Percentiles rank a stretch among this genome's conserved stretches.
Conservation (phyloP, 2,113 vertebrate genomes). For the Eulacestoma nigropectus region DNA sequence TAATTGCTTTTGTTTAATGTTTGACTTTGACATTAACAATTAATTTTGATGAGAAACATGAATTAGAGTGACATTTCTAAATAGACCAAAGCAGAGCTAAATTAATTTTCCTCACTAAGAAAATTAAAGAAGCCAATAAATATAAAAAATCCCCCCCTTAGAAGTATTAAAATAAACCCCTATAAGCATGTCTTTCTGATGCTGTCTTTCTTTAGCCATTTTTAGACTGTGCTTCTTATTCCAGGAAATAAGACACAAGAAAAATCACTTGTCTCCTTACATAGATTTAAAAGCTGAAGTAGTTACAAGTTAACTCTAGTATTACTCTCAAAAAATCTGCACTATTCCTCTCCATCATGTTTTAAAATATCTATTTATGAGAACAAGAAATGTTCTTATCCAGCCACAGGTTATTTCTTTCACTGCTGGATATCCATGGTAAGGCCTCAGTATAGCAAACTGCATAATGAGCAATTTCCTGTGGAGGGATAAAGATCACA, state of each 20-base stretch:
- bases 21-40: background rate
- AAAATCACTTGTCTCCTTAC: background rate
- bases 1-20: background rate
- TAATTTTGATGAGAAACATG: background rate
- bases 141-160: fast-evolving
- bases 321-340: constrained; percentile 63
- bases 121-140: background rate
- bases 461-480: constrained; percentile 70
- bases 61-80: background rate
- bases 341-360: constrained; percentile 71
- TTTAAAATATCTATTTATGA: constrained; percentile 75
- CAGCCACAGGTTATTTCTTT: constrained; percentile 77
- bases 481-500: constrained; percentile 67
- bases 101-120: background rate
- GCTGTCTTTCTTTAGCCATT: background rate
- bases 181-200: background rate
- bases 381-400: constrained; percentile 73
- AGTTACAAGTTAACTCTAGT: constrained; percentile 18
- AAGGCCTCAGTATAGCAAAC: constrained; percentile 71
- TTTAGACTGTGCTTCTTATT: background rate
- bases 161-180: background rate
- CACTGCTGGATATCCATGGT: constrained; percentile 63
- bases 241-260: background rate
- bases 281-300: constrained; percentile 27
- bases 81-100: background rate